Evolutionary conservation across 2,113 vertebrate species (phyloP).

Genomic region (Ranitomeya imitator): DNA sequence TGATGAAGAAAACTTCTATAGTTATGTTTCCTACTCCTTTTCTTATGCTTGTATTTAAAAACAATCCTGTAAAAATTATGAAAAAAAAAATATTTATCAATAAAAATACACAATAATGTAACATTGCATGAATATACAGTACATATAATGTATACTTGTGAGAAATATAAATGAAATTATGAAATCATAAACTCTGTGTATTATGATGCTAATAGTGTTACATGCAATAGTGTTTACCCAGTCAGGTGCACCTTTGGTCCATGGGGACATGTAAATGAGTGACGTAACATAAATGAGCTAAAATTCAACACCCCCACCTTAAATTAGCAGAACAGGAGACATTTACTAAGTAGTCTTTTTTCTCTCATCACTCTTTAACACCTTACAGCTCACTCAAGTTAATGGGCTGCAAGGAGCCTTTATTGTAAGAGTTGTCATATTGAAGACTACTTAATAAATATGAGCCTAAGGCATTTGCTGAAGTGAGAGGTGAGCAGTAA

Average conservation of each 20-base stretch:
- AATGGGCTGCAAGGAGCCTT: conserved; percentile 33
- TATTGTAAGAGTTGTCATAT: conserved; percentile 30
- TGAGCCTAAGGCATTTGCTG: conserved; percentile 29
- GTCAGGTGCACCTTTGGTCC: not conserved
- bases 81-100: too few species aligned
- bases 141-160: not conserved
- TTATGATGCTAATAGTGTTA: not conserved
- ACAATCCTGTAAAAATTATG: too few species aligned
- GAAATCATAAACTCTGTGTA: not conserved
- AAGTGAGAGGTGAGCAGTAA: conserved; percentile 38
- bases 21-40: too few species aligned
- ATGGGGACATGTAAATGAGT: conserved; percentile 3
- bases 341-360: conserved; percentile 29
- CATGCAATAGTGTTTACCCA: not conserved
- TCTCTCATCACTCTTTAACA: conserved; percentile 12
- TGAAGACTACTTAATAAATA: conserved; percentile 38
- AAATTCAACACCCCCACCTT: not conserved
- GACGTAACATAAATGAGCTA: not conserved
- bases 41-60: too few species aligned
- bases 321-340: conserved; percentile 15
- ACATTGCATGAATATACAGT: too few species aligned
- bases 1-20: too few species aligned
- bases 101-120: too few species aligned
- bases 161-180: not conserved
- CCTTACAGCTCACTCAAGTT: conserved; percentile 37